These are phyloP conservation scores for Acleris holmiana DNA, from an alignment of 2,888 invertebrate genomes.

Conservation along the genomic window DNA sequence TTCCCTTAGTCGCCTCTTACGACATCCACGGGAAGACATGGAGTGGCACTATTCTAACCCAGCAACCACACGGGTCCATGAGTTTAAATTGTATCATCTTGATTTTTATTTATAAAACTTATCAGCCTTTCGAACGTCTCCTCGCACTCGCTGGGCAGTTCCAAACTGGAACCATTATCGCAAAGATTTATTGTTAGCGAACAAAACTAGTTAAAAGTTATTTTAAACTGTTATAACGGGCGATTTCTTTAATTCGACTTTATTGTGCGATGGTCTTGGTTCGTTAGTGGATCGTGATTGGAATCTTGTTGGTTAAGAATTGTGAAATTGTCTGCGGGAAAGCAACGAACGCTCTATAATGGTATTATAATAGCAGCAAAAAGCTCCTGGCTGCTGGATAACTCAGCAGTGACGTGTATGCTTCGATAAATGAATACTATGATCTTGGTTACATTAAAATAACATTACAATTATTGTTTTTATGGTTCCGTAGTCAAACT, in stretches of 20 bases:
- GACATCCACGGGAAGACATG: too few species aligned
- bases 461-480: too few species aligned
- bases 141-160: not conserved
- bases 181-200: slow-evolving; percentile 32
- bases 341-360: not conserved
- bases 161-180: slow-evolving; percentile 29
- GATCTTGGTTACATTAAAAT: too few species aligned
- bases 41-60: too few species aligned
- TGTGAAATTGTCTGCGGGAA: not conserved
- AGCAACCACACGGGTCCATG: too few species aligned
- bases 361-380: not conserved
- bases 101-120: not conserved
- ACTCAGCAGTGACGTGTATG: too few species aligned
- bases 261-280: not conserved
- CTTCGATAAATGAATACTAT: too few species aligned
- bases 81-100: too few species aligned
- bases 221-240: slow-evolving; percentile 26
- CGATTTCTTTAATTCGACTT: slow-evolving; percentile 13
- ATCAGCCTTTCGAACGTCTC: slow-evolving; percentile 1
- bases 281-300: slow-evolving; percentile 12
- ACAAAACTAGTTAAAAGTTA: slow-evolving; percentile 39
- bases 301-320: not conserved
- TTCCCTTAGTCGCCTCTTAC: too few species aligned
- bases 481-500: too few species aligned
- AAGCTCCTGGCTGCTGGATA: too few species aligned